Percentiles rank a stretch among this genome's conserved stretches.
phyloP scores from a whole-genome alignment of 2,888 invertebrate species.

The Erebia epiphron region DNA sequence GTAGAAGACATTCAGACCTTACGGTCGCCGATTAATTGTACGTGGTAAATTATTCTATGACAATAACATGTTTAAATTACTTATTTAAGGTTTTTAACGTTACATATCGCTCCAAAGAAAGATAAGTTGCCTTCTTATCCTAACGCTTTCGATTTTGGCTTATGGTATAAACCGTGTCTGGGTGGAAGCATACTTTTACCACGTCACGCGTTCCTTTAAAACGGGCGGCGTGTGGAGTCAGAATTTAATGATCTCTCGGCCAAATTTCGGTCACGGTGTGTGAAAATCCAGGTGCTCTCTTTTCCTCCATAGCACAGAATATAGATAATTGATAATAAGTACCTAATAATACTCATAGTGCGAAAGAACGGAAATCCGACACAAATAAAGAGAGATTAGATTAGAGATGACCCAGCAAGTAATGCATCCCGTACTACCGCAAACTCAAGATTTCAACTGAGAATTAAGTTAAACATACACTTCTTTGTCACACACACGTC shows the following conservation, averaged over 20 bases:
- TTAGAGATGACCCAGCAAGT: too few species aligned
- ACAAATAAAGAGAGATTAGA: too few species aligned
- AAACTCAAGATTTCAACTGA: too few species aligned
- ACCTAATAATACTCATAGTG: too few species aligned
- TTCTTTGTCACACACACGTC: not conserved
- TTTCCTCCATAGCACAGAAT: too few species aligned
- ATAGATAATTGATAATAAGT: too few species aligned
- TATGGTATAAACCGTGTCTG: constrained; percentile 55
- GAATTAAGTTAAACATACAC: too few species aligned
- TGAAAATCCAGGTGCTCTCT: too few species aligned
- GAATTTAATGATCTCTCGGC: too few species aligned
- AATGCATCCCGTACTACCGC: too few species aligned
- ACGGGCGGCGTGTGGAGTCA: not conserved
- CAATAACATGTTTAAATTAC: constrained; percentile 52
- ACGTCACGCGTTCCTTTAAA: not conserved
- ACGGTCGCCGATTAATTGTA: constrained; percentile 44
- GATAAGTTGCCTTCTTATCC: constrained; percentile 39
- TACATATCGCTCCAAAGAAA: constrained; percentile 41
- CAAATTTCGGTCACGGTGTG: too few species aligned
- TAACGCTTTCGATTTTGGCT: constrained; percentile 62
- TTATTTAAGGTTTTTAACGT: constrained; percentile 42
- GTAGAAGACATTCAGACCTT: not conserved
- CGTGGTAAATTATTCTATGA: constrained; percentile 53
- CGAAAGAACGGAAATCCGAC: too few species aligned
- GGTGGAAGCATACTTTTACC: constrained; percentile 17